phyloP scores from a whole-genome alignment of 2,797 vertebrate genomes.

The Tinamus major region DNA sequence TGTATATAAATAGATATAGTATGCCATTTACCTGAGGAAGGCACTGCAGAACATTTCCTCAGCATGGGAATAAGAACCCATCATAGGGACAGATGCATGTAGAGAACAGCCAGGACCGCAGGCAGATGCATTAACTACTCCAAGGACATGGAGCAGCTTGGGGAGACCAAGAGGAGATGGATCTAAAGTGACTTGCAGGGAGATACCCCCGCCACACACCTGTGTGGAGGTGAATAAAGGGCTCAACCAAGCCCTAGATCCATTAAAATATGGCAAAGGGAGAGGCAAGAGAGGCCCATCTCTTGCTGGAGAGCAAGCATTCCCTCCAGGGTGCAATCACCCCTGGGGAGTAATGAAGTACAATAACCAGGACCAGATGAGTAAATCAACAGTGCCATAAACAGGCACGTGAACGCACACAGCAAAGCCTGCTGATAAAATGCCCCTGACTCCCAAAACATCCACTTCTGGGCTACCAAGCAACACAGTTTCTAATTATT shows the following conservation, averaged over 20 bases:
- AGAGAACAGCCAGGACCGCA: background rate
- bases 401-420: background rate
- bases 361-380: background rate
- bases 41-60: fast-evolving
- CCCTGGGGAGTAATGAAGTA: background rate
- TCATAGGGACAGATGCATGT: background rate
- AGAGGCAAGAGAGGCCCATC: background rate
- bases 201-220: background rate
- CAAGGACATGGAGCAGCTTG: background rate
- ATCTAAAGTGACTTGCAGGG: fast-evolving
- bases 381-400: background rate
- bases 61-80: background rate
- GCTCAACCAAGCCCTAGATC: background rate
- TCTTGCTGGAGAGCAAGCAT: background rate
- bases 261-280: background rate
- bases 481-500: background rate
- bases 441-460: background rate
- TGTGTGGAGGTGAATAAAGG: fast-evolving
- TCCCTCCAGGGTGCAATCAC: background rate
- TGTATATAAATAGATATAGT: too few relatives aligned
- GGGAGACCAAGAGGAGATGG: background rate
- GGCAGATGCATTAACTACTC: background rate
- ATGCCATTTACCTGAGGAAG: background rate
- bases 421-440: background rate
- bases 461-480: background rate